Percentiles rank a stretch among this genome's conserved stretches.
phyloP scores from a whole-genome alignment of 1,140 invertebrate genomes.

The Neotoxoptera formosana region DNA sequence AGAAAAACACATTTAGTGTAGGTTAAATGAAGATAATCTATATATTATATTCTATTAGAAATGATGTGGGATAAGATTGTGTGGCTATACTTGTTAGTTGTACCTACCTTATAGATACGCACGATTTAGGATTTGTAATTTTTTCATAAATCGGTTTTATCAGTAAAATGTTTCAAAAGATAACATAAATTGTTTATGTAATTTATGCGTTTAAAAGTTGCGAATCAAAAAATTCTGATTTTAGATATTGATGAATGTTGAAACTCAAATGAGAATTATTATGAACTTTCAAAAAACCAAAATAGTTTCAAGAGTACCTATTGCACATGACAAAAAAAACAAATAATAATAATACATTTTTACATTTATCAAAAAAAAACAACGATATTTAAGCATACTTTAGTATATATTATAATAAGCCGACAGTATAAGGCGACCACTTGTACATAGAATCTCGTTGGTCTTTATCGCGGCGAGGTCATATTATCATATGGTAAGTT shows the following conservation, averaged over 20 bases:
- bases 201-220: not conserved
- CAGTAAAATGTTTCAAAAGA: not conserved
- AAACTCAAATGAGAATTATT: not conserved
- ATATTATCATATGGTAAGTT: not conserved
- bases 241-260: not conserved
- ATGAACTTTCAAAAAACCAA: not conserved
- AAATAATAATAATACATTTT: constrained; percentile 25
- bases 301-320: not conserved
- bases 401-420: not conserved
- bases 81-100: not conserved
- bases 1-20: no score
- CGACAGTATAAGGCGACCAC: not conserved
- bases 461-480: not conserved
- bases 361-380: not conserved
- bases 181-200: not conserved
- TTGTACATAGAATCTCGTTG: not conserved
- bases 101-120: not conserved
- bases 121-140: not conserved
- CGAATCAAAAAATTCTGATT: no score
- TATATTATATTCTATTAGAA: no score
- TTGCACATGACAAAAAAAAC: not conserved
- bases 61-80: not conserved
- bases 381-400: not conserved
- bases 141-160: not conserved
- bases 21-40: no score